phyloP scores from a whole-genome alignment of 2,113 vertebrate genomes.

The Callipepla squamata region DNA sequence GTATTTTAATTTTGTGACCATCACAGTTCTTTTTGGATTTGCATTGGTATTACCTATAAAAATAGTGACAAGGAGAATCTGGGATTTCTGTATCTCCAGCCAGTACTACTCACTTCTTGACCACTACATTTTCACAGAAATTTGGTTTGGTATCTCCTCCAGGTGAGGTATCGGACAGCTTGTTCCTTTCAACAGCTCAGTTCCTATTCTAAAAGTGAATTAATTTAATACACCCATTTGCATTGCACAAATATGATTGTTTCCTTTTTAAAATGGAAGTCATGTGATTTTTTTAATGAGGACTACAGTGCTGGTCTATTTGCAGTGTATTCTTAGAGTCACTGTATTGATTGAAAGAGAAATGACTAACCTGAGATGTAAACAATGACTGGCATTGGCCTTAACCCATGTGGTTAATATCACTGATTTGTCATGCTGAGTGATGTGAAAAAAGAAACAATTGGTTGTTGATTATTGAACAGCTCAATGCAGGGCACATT shows the following conservation, averaged over 20 bases:
- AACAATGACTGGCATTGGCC: constrained; percentile 77
- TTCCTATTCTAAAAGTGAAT: neutral
- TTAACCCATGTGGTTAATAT: constrained; percentile 80
- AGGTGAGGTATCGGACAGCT: accelerated
- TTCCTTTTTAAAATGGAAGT: neutral
- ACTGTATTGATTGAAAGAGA: constrained; percentile 68
- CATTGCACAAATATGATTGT: neutral
- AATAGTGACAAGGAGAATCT: neutral
- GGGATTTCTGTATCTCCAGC: neutral
- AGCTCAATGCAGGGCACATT: constrained; percentile 75
- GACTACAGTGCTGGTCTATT: neutral
- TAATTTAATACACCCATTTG: neutral
- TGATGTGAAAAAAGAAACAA: constrained; percentile 73
- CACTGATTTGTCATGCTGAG: constrained; percentile 78
- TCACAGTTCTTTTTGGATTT: neutral
- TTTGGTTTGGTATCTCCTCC: neutral
- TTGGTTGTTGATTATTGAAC: constrained; percentile 79
- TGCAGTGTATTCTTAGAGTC: constrained; percentile 57
- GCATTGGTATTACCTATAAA: neutral
- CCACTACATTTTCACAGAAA: neutral
- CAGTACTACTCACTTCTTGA: neutral
- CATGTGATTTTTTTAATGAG: constrained; percentile 20
- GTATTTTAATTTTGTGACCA: neutral
- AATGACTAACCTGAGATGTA: constrained; percentile 72
- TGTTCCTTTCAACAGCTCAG: neutral